Conservation (phyloP, 2,113 vertebrate genomes). For the Clarias magur region DNA sequence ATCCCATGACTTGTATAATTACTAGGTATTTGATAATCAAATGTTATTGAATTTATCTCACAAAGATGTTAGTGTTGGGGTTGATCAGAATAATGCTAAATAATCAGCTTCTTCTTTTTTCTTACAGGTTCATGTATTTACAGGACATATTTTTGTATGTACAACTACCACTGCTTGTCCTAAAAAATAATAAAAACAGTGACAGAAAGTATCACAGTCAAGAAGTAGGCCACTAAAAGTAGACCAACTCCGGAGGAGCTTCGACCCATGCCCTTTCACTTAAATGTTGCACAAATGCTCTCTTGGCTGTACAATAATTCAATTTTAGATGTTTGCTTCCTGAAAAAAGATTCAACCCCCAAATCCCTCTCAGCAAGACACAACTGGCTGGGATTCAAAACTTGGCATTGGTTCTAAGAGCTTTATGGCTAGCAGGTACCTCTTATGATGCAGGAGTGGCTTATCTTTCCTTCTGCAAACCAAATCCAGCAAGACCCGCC, state of each 20-base stretch:
- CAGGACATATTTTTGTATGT: no score
- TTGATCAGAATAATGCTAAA: no score
- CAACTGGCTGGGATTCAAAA: no score
- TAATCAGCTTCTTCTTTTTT: no score
- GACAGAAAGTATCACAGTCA: background rate
- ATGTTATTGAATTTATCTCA: no score
- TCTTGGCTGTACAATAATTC: background rate
- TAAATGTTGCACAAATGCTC: background rate
- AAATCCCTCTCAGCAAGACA: background rate
- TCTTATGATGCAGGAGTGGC: background rate
- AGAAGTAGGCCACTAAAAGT: background rate
- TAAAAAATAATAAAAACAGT: background rate
- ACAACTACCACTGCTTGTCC: no score
- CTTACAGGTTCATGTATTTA: no score
- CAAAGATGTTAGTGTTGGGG: no score
- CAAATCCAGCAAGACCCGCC: background rate
- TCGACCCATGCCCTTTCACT: background rate
- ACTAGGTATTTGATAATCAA: no score
- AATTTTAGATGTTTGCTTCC: background rate
- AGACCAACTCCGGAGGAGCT: background rate
- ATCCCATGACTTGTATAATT: no score
- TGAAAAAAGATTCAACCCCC: background rate
- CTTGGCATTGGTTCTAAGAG: background rate
- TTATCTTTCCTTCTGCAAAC: background rate
- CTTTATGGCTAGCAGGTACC: background rate